Percentiles rank a stretch among this genome's conserved stretches.
Conservation (phyloP, 2,888 invertebrate species). For the Drosophila niveifrons region DNA sequence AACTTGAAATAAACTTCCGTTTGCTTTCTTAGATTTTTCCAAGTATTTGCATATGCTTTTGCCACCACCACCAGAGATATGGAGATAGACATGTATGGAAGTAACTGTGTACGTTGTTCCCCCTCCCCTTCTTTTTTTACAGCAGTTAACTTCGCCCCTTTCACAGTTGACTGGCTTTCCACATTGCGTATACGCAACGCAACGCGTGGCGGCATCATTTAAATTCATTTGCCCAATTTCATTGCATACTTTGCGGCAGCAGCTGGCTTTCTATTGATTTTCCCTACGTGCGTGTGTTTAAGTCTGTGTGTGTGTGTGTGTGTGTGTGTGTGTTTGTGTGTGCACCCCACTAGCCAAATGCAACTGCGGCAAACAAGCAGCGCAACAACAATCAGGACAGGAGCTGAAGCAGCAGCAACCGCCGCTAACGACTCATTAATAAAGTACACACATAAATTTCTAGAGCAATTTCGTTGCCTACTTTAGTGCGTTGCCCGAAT, state of each 20-base stretch:
- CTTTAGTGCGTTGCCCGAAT: constrained; percentile 33
- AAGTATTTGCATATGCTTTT: constrained; percentile 65
- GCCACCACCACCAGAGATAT: background rate
- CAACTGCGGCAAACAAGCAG: constrained; percentile 33
- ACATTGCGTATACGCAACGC: constrained; percentile 59
- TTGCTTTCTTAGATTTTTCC: constrained; percentile 60
- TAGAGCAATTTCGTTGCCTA: constrained; percentile 40
- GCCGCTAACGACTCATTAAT: constrained; percentile 65
- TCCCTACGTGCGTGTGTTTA: background rate
- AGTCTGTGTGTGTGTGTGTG: background rate
- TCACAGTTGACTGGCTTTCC: constrained; percentile 41
- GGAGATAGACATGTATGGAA: background rate
- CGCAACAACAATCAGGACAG: constrained; percentile 18
- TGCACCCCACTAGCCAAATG: constrained; percentile 22
- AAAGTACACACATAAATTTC: constrained; percentile 49
- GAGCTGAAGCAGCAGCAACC: constrained; percentile 6
- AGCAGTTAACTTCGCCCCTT: constrained; percentile 17
- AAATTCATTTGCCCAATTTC: constrained; percentile 63
- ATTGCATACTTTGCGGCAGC: constrained; percentile 61
- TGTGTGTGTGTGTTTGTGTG: constrained; percentile 1
- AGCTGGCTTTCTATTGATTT: constrained; percentile 57
- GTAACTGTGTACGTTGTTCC: constrained; percentile 1
- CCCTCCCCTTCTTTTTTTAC: too few relatives aligned
- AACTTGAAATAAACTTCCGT: constrained; percentile 71
- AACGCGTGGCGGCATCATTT: constrained; percentile 55